These are phyloP conservation scores for Loripinus fragilis DNA, from an alignment of 2,888 invertebrate genomes.

Conservation along the genomic window DNA sequence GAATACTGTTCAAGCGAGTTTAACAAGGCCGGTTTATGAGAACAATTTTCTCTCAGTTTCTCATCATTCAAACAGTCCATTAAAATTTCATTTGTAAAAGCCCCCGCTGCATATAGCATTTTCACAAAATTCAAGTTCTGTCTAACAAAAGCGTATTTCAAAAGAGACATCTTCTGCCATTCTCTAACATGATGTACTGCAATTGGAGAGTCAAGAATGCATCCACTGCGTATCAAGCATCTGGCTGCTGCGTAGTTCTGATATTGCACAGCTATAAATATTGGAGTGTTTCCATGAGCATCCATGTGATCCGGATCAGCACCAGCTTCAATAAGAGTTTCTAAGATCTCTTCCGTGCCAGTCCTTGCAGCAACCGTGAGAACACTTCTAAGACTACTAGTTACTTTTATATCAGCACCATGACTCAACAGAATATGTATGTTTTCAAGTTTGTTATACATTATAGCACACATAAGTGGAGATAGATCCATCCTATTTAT, in stretches of 20 bases:
- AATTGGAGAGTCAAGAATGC: slow-evolving; percentile 36
- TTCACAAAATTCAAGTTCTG: slow-evolving; percentile 49
- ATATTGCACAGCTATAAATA: slow-evolving; percentile 48
- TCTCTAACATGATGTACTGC: slow-evolving; percentile 29
- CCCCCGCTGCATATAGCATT: slow-evolving; percentile 49
- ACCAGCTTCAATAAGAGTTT: slow-evolving; percentile 40
- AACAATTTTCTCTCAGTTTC: slow-evolving; percentile 33
- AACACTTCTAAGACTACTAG: slow-evolving; percentile 31
- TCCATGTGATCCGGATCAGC: slow-evolving; percentile 48
- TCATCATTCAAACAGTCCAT: slow-evolving; percentile 25
- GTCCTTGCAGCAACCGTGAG: slow-evolving; percentile 50
- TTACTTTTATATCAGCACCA: slow-evolving; percentile 52
- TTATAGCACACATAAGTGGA: slow-evolving; percentile 46
- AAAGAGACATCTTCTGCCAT: slow-evolving; percentile 32
- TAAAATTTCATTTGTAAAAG: slow-evolving; percentile 35
- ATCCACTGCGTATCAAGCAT: slow-evolving; percentile 44
- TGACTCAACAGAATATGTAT: slow-evolving; percentile 35
- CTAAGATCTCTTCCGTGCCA: slow-evolving; percentile 36
- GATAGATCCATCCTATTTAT: slow-evolving; percentile 47
- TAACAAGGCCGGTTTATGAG: slow-evolving; percentile 36
- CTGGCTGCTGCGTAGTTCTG: slow-evolving; percentile 47
- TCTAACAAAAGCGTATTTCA: slow-evolving; percentile 32
- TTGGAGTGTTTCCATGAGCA: slow-evolving; percentile 45
- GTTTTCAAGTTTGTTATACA: slow-evolving; percentile 34
- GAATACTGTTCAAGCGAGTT: slow-evolving; percentile 29